Evolutionary conservation across 2,888 invertebrate genomes (phyloP), one percentile per base, ranked within the genome.

Genomic region (Caenorhabditis sp.): DNA sequence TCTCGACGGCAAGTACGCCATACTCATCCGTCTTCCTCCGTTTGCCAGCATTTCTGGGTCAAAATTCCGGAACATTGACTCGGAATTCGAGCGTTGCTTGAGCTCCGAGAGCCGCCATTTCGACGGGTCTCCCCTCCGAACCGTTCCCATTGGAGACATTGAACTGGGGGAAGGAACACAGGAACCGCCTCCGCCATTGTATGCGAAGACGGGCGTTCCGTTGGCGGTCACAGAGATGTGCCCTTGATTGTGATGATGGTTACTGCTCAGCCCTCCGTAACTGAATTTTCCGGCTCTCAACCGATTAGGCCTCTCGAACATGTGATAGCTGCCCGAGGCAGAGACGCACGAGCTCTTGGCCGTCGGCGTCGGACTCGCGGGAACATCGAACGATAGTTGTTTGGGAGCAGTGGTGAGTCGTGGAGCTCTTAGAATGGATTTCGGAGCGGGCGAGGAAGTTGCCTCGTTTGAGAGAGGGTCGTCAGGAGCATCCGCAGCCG

Each of bases 1-100:
- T 37, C 82, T 78, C 15, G 79, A 78, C 17, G 85, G 84, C 22
- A 82, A 20, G 27, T 80, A 80, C 2, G 82, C 82, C 82, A 82
- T 82, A 27, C 73, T 73, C 79, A 79, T 78, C 15, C 82, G 17
- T 50, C 82, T 59, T 22, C 78, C 78, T 5, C 73, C 78, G 26
- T 74, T 72, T 24, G 63, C 61, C 59, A 70, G 39, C 39, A 77
- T 62, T 45, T 77, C 75, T 24, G 70, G 62, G 56, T 71, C 77
- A 35, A 68, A 46, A 53, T 55, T 77, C 8, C 80, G 79, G 53
- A 82, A 82, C 79, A 80, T 77, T 24, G 77, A 76, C 55, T 82
- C 82, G 9, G 78, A 78, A 50, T 82, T 82, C 8, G 77, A 77
- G 7, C 82, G 56, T 45, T 82, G 82, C 43, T 80, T 74, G 37